A percentile compares a stretch with the other conserved stretches of the same genome.
These are phyloP conservation scores for Odocoileus virginianus DNA, from an alignment of 2,113 vertebrate species.

Conservation along the genomic window DNA sequence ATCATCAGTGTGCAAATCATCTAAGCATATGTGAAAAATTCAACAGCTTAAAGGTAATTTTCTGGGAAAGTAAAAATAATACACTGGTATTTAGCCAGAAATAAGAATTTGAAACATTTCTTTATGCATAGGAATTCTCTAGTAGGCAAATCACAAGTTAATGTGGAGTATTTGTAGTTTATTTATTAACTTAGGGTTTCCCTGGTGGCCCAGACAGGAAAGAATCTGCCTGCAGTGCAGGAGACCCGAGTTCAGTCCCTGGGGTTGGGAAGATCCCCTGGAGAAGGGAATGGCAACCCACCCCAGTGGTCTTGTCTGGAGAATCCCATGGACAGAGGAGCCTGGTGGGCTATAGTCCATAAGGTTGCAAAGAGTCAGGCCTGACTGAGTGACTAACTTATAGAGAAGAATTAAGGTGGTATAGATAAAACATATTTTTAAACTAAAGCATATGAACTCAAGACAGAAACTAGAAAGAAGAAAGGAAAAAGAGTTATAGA, in stretches of 20 bases:
- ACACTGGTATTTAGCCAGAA: slow-evolving; percentile 16
- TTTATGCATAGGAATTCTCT: slow-evolving; percentile 20
- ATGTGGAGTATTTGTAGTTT: neutral
- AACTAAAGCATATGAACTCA: neutral
- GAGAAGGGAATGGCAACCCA: neutral
- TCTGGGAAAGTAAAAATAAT: slow-evolving; percentile 40
- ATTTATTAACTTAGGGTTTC: neutral
- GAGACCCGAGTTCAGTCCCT: neutral
- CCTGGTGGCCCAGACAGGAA: neutral
- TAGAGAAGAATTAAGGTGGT: neutral
- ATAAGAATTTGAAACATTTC: slow-evolving; percentile 20
- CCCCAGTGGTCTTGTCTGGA: neutral
- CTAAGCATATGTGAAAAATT: slow-evolving; percentile 28
- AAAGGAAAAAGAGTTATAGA: neutral
- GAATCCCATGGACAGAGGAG: neutral
- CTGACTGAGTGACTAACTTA: neutral
- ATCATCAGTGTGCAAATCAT: slow-evolving; percentile 2
- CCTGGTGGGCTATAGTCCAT: neutral
- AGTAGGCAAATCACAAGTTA: neutral
- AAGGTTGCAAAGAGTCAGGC: neutral
- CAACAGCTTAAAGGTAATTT: slow-evolving; percentile 5
- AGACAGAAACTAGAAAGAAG: slow-evolving; percentile 12
- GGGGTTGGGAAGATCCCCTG: neutral
- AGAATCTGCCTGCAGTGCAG: neutral
- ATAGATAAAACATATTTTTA: neutral